These are phyloP conservation scores for Drosophila burlai DNA, from an alignment of 1,140 invertebrate genomes.

Conservation along the genomic window DNA sequence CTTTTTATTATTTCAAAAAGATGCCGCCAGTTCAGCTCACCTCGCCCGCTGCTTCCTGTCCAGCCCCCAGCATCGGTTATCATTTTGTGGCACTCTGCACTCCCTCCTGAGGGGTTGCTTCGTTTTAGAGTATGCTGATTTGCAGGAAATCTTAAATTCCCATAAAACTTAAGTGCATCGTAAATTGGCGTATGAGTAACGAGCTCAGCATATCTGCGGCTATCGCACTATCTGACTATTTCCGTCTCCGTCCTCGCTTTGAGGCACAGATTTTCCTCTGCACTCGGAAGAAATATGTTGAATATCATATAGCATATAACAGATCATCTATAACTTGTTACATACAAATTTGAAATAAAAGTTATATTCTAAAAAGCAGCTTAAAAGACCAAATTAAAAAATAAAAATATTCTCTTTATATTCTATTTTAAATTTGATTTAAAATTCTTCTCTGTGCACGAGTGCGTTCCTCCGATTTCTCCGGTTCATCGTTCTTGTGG, in stretches of 20 bases:
- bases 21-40: constrained; percentile 16
- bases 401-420: neutral
- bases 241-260: constrained; percentile 63
- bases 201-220: constrained; percentile 59
- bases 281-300: neutral
- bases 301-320: neutral
- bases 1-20: constrained; percentile 31
- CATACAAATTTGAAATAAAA: too few relatives aligned
- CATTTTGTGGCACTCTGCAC: constrained; percentile 37
- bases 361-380: too few relatives aligned
- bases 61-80: constrained; percentile 50
- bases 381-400: neutral
- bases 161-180: constrained; percentile 81
- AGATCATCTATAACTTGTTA: neutral
- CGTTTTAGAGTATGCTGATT: constrained; percentile 47
- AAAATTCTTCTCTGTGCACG: neutral
- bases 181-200: constrained; percentile 80
- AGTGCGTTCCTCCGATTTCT: constrained; percentile 13
- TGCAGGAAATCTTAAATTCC: constrained; percentile 82
- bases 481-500: constrained; percentile 3
- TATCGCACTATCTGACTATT: constrained; percentile 51
- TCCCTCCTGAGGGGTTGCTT: constrained; percentile 3
- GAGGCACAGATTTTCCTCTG: constrained; percentile 35
- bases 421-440: neutral
- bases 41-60: constrained; percentile 55